Base-by-base conservation (phyloP, 2,113 vertebrate species). In the Trematocara variabile region DNA sequence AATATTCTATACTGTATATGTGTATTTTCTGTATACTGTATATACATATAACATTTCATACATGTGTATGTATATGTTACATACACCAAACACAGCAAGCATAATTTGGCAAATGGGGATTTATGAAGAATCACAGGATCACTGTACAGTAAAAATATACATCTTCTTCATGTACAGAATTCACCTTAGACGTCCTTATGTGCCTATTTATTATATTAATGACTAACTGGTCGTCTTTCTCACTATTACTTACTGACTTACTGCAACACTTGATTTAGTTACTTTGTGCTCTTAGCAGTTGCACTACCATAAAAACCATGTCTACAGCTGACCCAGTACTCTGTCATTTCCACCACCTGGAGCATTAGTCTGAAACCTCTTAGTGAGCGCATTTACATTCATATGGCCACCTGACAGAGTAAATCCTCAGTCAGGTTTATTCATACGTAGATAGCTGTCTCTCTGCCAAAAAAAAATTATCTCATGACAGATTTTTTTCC, bases 381-480 rank as follows among this genome's bases (percentile, higher is more conserved):
- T 16, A 44, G 86, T 58, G 81, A 86, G 18, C 4, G 33, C 37
- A 88, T 92, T 86, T 78, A 79, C 77, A 92, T 91, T 83, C 80
- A 78, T 41, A 55, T 18, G 34, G 58, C 60, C 82, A 81, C 80
- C 85, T 77, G 79, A 90, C 79, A 85, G 54, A 82, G 46, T 44
- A 84, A 85, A 86, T 83, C 80, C 44, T 56, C 50, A 48, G 5
- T 13, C 81, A 50, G n/a, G 4, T 80, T 73, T 80, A 77, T 68
- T 37, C 3, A 5, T 46, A 14, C n/a, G 39, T 56, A 78, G 48
- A 53, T 28, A 50, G 53, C 10, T 54, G 20, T 48, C 53, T 60
- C 28, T 78, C 39, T 46, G 37, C 44, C 12, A 5, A 46, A 75
- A 48, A 63, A 63, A 65, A 37, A 25, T 83, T 1, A 85, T 73